Evolutionary conservation across 1,140 invertebrate genomes (phyloP), one percentile per base, ranked within the genome.

Genomic region (Rhagoletis pomonella): DNA sequence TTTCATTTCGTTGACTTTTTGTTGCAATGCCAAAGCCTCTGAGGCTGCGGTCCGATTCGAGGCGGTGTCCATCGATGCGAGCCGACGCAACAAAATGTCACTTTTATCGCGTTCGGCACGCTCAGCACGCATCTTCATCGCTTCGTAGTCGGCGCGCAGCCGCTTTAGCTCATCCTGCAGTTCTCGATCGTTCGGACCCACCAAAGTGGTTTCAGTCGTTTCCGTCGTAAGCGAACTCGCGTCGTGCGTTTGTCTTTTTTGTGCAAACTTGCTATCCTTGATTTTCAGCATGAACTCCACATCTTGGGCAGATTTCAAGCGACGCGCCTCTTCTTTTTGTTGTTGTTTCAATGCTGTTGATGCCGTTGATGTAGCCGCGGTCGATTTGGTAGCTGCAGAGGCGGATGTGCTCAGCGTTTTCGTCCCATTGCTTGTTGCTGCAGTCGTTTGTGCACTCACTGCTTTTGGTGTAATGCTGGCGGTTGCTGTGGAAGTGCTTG

Each of bases 71-170:
- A 97, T 96, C 9, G 95, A 96, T 9, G 96, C 95, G 67, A 98
- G 92, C 88, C 96, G 94, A 89, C 97, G 93, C 29, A 97, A 93
- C 73, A 98, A 90, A 88, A 98, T 96, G 89, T 98, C 97, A 90
- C 96, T 97, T 90, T 98, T 98, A 90, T 98, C 97, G 87, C 96
- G 96, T 93, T 98, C 97, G 1, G 96, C 95, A 90, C 95, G 94
- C 90, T 97, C 96, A 90, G 97, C 97, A 89, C 96, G 95, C 4
- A 88, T 7, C 67, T 91, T 92, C 92, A 93, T 93, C 3, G 90
- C 93, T 90, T 96, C 95, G 88, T 96, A 90, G 89, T 96, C 96
- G 65, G 93, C 92, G 89, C 94, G 95, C 59, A 97, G 92, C 67
- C 94, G 95, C 69, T 96, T 95, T 62, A 96, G 91, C 93, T 96